These are phyloP conservation scores for Apantesis nais DNA, from an alignment of 2,888 invertebrate genomes.

Conservation along the genomic window DNA sequence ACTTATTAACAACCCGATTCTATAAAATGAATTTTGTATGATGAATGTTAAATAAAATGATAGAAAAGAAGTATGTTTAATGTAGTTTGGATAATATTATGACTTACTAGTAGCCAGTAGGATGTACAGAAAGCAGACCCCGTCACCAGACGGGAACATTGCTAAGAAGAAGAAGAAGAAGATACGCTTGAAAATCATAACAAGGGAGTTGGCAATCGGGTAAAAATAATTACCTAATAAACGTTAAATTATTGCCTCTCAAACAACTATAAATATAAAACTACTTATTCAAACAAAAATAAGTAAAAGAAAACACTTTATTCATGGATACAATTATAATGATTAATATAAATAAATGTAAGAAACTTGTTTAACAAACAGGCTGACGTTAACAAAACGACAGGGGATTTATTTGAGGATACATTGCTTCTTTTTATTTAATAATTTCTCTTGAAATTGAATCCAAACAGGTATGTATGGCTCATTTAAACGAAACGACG, in stretches of 20 bases:
- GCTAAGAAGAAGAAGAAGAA: no score
- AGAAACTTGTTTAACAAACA: slow-evolving; percentile 35
- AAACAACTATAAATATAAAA: not conserved
- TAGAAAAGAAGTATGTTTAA: no score
- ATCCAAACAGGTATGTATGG: slow-evolving; percentile 2
- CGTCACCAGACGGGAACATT: no score
- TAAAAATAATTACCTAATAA: not conserved
- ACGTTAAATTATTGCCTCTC: not conserved
- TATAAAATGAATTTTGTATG: no score
- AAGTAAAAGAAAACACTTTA: not conserved
- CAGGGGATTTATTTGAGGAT: slow-evolving; percentile 22
- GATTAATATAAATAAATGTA: slow-evolving; percentile 6
- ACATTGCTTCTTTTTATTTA: slow-evolving; percentile 17
- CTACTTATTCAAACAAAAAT: not conserved
- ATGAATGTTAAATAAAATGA: no score
- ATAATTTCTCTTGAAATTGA: slow-evolving; percentile 6
- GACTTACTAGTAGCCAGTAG: no score
- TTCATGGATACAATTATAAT: not conserved
- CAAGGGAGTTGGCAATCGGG: no score
- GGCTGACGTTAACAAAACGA: slow-evolving; percentile 42
- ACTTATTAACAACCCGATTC: no score
- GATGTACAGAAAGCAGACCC: no score
- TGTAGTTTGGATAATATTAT: no score
- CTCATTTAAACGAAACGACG: not conserved
- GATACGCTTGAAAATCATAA: no score